Evolutionary conservation across 2,888 invertebrate species (phyloP).

Genomic region (Mythimna ferrago): DNA sequence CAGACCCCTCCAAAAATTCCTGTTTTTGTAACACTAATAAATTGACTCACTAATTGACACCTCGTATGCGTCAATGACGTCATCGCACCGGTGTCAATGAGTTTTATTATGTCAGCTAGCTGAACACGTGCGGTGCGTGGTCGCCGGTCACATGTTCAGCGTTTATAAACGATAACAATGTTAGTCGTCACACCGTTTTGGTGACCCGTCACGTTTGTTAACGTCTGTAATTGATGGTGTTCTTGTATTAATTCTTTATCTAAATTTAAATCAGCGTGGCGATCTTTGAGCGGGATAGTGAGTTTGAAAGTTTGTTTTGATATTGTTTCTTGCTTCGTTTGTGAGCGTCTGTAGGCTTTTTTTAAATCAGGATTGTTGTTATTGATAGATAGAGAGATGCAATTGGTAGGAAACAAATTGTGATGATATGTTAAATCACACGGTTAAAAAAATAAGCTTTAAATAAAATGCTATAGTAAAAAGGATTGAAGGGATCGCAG

Average conservation of each 20-base stretch:
- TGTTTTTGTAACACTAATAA: slow-evolving; percentile 4
- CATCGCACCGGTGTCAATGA: slow-evolving; percentile 51
- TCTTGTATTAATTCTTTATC: background rate
- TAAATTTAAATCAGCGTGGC: background rate
- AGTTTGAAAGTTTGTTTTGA: background rate
- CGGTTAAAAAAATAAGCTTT: too few relatives aligned
- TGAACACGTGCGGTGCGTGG: slow-evolving; percentile 55
- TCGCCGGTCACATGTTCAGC: slow-evolving; percentile 51
- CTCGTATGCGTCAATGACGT: slow-evolving; percentile 32
- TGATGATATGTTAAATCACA: too few relatives aligned
- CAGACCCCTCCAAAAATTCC: slow-evolving; percentile 15
- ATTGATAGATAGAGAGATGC: too few relatives aligned
- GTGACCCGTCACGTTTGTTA: slow-evolving; percentile 41
- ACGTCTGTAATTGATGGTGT: slow-evolving; percentile 20
- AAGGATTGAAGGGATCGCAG: too few relatives aligned
- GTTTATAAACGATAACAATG: slow-evolving; percentile 48
- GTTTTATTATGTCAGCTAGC: slow-evolving; percentile 53
- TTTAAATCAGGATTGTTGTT: too few relatives aligned
- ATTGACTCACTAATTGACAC: slow-evolving; percentile 30
- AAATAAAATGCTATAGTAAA: too few relatives aligned
- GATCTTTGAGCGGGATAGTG: background rate
- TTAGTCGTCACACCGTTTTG: slow-evolving; percentile 39
- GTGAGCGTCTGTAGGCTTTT: slow-evolving; percentile 16
- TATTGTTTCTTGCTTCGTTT: slow-evolving; percentile 15
- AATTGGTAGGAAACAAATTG: too few relatives aligned